Evolutionary conservation across 2,888 invertebrate species (phyloP).

Genomic region (Eupithecia tripunctaria): DNA sequence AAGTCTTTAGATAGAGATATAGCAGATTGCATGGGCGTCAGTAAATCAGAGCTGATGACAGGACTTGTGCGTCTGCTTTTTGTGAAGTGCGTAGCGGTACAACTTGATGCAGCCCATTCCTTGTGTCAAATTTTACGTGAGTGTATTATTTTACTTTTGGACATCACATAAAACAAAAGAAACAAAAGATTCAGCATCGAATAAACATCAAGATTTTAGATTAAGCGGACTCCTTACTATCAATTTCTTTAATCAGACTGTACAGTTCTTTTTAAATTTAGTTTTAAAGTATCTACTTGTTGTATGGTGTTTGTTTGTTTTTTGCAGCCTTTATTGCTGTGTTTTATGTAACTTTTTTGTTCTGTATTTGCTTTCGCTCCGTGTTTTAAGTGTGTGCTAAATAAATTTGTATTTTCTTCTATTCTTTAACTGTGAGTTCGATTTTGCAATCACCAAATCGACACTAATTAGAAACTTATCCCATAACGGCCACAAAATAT

Average conservation of each 20-base stretch:
- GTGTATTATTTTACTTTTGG: conserved; percentile 14
- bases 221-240: too few species aligned
- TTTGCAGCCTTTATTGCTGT: too few species aligned
- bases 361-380: too few species aligned
- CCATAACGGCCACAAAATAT: background rate
- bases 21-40: conserved; percentile 84
- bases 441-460: background rate
- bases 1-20: conserved; percentile 87
- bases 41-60: conserved; percentile 76
- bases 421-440: too few species aligned
- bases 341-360: too few species aligned
- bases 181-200: background rate
- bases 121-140: conserved; percentile 68
- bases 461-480: background rate
- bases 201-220: background rate
- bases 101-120: conserved; percentile 72
- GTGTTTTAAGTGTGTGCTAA: too few species aligned
- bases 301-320: too few species aligned
- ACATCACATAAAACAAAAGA: background rate
- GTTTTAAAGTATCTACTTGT: too few species aligned
- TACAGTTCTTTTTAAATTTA: too few species aligned
- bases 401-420: too few species aligned
- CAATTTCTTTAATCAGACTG: too few species aligned
- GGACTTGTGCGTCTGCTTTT: conserved; percentile 74
- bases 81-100: conserved; percentile 72